Base-by-base conservation (phyloP, 2,113 vertebrate genomes). In the Hypomesus transpacificus region DNA sequence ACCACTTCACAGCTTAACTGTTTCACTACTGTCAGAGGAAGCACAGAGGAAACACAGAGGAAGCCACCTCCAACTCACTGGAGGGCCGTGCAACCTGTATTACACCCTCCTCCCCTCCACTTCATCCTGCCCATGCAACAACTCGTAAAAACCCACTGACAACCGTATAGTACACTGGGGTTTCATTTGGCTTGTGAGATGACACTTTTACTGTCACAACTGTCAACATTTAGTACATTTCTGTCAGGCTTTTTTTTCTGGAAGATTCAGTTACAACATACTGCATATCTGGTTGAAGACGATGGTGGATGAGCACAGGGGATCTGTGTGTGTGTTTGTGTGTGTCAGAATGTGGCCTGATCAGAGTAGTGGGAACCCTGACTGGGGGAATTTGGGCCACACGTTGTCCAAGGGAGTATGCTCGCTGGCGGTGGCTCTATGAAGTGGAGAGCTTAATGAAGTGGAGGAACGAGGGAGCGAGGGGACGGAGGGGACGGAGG, bases 401-500 rank as follows among this genome's bases (percentile, higher is more conserved):
- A 70, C 56, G 69, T 28, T 80, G 80, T 79, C 58, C 56, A 82
- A 72, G 75, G 53, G 75, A 73, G 69, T 17, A 66, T 50, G 73
- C 73, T 68, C 54, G 69, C 75, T 71, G 73, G 51, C 86, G 83
- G 81, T 89, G 82, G 78, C 78, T 88, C 89, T 92, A 81, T 88
- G 92, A 89, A 87, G 91, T 92, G 65, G 86, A 88, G 84, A 86
- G 92, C 79, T 89, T 87, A 86, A 89, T 86, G 87, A 20, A 59
- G 18, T 13, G 57, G 57, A 59, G 21, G 57, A 59, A 20, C 9
- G 57, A 21, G 20, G 57, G 57, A 59, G 20, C 3, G 21, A 21
- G 20, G 21, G 57, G 20, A 20, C 3, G 57, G 89, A 21, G 20
- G 21, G 57, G 20, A 20, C 3, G 57, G 89, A 86, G 88, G 89